Conservation (phyloP, 1,140 invertebrate species). For the Calephelis nemesis region DNA sequence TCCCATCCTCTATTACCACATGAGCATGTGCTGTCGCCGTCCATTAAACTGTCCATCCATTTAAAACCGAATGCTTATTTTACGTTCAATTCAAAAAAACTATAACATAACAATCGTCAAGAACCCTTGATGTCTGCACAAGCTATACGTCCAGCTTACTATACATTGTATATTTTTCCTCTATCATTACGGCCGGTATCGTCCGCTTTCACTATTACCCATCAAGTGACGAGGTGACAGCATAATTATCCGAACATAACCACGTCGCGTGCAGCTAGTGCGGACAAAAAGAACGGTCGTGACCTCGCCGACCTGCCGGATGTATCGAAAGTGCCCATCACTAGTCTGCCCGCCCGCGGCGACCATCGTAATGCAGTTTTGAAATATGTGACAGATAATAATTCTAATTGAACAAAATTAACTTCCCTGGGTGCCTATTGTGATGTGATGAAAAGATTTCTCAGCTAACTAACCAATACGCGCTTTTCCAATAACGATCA, state of each 20-base stretch:
- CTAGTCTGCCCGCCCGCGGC: constrained; percentile 45
- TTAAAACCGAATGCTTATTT: too few species aligned
- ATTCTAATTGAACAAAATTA: constrained; percentile 45
- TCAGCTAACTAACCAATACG: constrained; percentile 6
- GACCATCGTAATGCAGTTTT: constrained; percentile 41
- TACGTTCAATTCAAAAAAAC: too few species aligned
- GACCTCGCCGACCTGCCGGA: constrained; percentile 68
- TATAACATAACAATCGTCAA: too few species aligned
- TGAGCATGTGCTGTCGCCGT: too few species aligned
- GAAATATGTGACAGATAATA: constrained; percentile 52
- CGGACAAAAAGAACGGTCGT: constrained; percentile 69
- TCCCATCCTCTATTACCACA: too few species aligned
- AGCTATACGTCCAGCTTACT: background rate
- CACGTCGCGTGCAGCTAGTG: constrained; percentile 60
- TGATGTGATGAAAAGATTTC: constrained; percentile 14
- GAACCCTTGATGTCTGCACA: too few species aligned
- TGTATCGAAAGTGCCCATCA: constrained; percentile 72
- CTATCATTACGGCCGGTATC: constrained; percentile 58
- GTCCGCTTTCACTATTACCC: constrained; percentile 69
- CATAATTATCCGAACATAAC: constrained; percentile 75
- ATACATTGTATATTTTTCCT: constrained; percentile 43
- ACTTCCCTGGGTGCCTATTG: constrained; percentile 20
- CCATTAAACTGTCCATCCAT: too few species aligned
- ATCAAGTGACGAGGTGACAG: constrained; percentile 74
- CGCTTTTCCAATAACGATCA: constrained; percentile 3